These are phyloP conservation scores for Pygocentrus nattereri DNA, from an alignment of 2,797 vertebrate genomes.

Conservation along the genomic window DNA sequence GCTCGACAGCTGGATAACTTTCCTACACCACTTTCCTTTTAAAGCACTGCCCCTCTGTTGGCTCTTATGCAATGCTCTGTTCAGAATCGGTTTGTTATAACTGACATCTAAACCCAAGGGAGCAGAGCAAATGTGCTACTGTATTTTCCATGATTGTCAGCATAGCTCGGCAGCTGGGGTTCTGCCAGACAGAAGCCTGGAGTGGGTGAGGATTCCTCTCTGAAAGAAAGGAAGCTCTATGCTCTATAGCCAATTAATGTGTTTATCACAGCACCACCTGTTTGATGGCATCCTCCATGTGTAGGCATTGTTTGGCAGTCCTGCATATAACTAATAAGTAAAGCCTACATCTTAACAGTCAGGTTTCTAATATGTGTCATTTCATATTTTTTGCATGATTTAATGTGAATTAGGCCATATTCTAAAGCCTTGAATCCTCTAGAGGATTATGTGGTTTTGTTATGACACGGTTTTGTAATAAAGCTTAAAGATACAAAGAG, in stretches of 20 bases:
- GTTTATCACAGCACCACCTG: conserved; percentile 50
- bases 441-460: not conserved
- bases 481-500: not conserved
- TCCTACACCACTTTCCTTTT: conserved; percentile 38
- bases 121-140: conserved; percentile 35
- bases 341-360: conserved; percentile 33
- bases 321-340: conserved; percentile 25
- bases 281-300: conserved; percentile 29
- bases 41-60: conserved; percentile 30
- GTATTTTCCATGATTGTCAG: conserved; percentile 29
- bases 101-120: conserved; percentile 50
- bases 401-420: conserved; percentile 23
- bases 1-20: conserved; percentile 35
- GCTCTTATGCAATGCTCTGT: not conserved
- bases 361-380: conserved; percentile 34
- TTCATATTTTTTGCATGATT: conserved; percentile 17
- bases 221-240: conserved; percentile 30
- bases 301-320: conserved; percentile 46
- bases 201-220: conserved; percentile 23
- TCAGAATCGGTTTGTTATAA: conserved; percentile 31
- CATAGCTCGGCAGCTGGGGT: conserved; percentile 2
- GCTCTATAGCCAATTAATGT: conserved; percentile 45
- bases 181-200: conserved; percentile 9
- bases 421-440: not conserved
- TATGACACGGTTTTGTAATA: not conserved